phyloP scores from a whole-genome alignment of 2,888 invertebrate species.

The Siphlonurus alternatus region DNA sequence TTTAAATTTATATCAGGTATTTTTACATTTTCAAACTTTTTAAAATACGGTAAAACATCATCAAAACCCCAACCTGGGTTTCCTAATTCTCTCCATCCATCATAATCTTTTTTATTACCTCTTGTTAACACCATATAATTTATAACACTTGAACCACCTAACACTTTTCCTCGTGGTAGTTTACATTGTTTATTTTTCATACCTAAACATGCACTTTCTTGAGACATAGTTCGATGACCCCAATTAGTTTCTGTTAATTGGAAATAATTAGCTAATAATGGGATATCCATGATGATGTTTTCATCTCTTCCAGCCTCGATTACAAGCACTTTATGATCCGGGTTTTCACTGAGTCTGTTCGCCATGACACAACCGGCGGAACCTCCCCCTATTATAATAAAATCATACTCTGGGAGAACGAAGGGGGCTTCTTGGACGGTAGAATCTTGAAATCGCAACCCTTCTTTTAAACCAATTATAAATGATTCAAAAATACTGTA shows the following conservation, averaged over 20 bases:
- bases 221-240: slow-evolving; percentile 31
- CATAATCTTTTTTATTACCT: slow-evolving; percentile 13
- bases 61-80: slow-evolving; percentile 26
- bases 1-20: slow-evolving; percentile 27
- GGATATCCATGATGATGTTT: slow-evolving; percentile 56
- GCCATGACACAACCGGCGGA: slow-evolving; percentile 23
- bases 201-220: slow-evolving; percentile 26
- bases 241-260: slow-evolving; percentile 53
- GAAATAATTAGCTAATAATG: slow-evolving; percentile 49
- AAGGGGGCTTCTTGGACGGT: too few relatives aligned
- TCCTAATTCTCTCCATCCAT: slow-evolving; percentile 12
- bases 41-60: slow-evolving; percentile 59
- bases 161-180: slow-evolving; percentile 39
- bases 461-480: too few relatives aligned
- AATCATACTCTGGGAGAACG: too few relatives aligned
- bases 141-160: slow-evolving; percentile 30
- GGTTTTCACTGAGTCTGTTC: slow-evolving; percentile 20
- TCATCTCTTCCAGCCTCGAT: slow-evolving; percentile 56
- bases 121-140: slow-evolving; percentile 29
- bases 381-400: slow-evolving; percentile 21
- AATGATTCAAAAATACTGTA: too few relatives aligned
- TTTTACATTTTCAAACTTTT: slow-evolving; percentile 55
- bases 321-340: slow-evolving; percentile 45
- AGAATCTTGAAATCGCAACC: too few relatives aligned
- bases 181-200: slow-evolving; percentile 39